phyloP scores from a whole-genome alignment of 2,888 invertebrate species.

The Leptodirus hochenwartii region DNA sequence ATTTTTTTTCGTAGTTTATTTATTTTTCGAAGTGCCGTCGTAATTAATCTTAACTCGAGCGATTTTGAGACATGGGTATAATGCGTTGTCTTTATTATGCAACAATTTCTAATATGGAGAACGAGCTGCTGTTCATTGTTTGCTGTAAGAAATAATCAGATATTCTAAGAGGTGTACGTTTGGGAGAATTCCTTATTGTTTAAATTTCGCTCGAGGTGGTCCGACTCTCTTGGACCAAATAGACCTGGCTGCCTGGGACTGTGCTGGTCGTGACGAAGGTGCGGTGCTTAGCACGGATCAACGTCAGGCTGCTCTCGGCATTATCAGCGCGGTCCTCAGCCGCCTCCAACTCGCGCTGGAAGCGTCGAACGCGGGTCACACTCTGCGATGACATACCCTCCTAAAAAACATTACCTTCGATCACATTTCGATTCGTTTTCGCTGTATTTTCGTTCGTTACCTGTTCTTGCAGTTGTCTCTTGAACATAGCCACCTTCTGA shows the following conservation, averaged over 20 bases:
- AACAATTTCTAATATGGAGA: too few species aligned
- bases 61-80: too few species aligned
- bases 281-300: constrained; percentile 97
- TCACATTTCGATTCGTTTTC: too few species aligned
- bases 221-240: constrained; percentile 74
- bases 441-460: constrained; percentile 33
- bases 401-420: constrained; percentile 35
- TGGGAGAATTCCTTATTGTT: too few species aligned
- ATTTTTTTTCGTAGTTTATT: too few species aligned
- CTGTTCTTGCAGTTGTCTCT: constrained; percentile 88
- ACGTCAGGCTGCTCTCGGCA: constrained; percentile 83
- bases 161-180: too few species aligned
- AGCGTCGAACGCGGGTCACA: constrained; percentile 89
- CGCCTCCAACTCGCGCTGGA: constrained; percentile 95
- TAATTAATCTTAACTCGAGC: too few species aligned
- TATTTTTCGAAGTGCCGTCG: too few species aligned
- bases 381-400: constrained; percentile 85
- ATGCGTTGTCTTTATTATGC: too few species aligned
- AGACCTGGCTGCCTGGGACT: constrained; percentile 81
- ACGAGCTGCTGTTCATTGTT: too few species aligned
- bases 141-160: too few species aligned
- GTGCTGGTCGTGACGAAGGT: constrained; percentile 90
- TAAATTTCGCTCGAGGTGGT: constrained; percentile 17
- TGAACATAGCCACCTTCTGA: constrained; percentile 84
- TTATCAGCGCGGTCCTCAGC: constrained; percentile 93